Conservation (phyloP, 2,797 vertebrate species). For the Macropus fuliginosus region DNA sequence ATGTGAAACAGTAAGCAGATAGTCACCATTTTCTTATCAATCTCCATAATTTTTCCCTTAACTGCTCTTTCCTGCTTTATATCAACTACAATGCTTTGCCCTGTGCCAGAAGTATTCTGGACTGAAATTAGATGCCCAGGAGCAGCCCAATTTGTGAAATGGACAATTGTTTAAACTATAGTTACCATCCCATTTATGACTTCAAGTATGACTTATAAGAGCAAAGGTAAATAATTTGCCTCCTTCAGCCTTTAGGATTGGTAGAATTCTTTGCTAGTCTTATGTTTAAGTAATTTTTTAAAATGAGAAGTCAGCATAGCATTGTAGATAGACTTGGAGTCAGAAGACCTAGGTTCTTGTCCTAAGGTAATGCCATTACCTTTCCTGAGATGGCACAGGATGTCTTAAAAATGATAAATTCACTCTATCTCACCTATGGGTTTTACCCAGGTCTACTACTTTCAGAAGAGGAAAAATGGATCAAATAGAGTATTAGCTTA, state of each 20-base stretch:
- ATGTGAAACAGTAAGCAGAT: neutral
- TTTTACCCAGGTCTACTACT: no score
- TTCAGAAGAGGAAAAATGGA: no score
- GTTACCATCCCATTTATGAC: neutral
- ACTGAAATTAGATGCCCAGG: constrained; percentile 7
- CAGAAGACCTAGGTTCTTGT: neutral
- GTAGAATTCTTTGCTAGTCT: no score
- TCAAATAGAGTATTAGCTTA: no score
- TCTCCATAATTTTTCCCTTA: neutral
- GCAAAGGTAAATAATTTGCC: no score
- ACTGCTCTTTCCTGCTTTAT: neutral
- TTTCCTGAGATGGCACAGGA: no score
- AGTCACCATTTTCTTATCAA: neutral
- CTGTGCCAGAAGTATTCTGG: neutral
- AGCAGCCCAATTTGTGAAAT: neutral
- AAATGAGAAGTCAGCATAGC: neutral
- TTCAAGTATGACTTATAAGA: constrained; percentile 1
- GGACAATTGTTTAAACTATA: neutral
- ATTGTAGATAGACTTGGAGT: neutral
- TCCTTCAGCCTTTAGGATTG: no score
- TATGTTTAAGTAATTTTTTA: no score
- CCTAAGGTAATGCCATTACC: no score
- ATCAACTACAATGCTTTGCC: constrained; percentile 15
- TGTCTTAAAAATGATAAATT: no score
- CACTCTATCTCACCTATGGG: no score